Evolutionary conservation across 2,113 vertebrate species (phyloP).

Genomic region (Anseranas semipalmata): DNA sequence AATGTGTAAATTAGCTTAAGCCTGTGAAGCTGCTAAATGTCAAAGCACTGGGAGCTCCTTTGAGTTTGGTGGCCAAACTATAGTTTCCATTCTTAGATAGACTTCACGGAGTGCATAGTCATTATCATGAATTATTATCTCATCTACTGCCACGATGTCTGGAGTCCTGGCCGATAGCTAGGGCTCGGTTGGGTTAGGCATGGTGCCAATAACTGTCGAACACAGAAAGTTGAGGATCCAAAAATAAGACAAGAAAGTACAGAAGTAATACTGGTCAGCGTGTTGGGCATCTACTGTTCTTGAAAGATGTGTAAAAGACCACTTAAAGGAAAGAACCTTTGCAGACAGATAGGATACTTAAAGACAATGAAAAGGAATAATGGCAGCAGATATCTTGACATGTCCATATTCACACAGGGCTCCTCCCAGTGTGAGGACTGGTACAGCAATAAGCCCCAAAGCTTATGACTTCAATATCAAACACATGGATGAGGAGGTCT

Average conservation of each 20-base stretch:
- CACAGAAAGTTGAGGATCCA: not conserved
- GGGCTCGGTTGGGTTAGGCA: fast-evolving
- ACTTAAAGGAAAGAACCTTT: not conserved
- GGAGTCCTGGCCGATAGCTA: not conserved
- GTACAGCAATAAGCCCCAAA: not conserved
- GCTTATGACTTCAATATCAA: not conserved
- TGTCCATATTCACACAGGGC: fast-evolving
- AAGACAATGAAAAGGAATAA: not conserved
- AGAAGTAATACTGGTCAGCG: not conserved
- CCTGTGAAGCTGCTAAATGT: not conserved
- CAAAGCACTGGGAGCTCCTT: not conserved
- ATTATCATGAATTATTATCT: not conserved
- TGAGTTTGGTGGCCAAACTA: not conserved
- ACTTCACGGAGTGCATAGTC: not conserved
- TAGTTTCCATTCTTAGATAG: not conserved
- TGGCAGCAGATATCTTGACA: not conserved
- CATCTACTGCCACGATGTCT: not conserved
- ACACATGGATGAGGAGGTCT: not conserved
- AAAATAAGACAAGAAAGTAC: not conserved
- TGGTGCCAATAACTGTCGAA: not conserved
- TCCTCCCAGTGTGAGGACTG: not conserved
- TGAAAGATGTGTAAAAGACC: not conserved
- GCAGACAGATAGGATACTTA: not conserved
- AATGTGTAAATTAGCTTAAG: not conserved
- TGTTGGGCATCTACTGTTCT: not conserved